phyloP scores from a whole-genome alignment of 2,888 invertebrate genomes.

The Mechanitis mazaeus region DNA sequence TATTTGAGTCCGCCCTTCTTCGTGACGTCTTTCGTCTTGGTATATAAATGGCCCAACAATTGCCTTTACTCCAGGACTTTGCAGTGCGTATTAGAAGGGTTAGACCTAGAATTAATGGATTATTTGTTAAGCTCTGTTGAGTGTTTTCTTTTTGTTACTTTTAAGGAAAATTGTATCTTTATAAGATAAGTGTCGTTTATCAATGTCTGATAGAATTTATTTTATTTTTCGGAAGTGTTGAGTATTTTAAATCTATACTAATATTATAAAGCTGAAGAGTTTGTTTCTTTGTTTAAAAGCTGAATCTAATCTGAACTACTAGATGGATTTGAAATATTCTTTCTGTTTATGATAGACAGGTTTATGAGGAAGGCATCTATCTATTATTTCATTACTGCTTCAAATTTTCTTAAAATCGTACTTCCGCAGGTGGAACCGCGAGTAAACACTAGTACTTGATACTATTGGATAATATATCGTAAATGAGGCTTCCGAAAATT shows the following conservation, averaged over 20 bases:
- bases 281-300: no score
- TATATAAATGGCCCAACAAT: constrained; percentile 27
- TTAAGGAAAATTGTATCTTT: neutral
- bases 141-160: constrained; percentile 13
- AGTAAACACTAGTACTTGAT: no score
- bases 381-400: no score
- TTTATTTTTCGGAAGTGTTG: neutral
- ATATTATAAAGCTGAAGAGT: no score
- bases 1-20: constrained; percentile 42
- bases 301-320: no score
- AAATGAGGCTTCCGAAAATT: no score
- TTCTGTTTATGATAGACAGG: no score
- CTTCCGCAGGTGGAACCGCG: no score
- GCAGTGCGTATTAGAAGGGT: constrained; percentile 26
- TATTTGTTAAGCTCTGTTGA: constrained; percentile 20
- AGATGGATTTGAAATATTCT: no score
- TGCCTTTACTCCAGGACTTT: constrained; percentile 24
- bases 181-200: neutral
- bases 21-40: constrained; percentile 28
- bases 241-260: neutral
- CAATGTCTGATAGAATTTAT: neutral
- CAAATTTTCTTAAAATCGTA: no score
- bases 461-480: no score
- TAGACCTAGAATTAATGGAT: constrained; percentile 25
- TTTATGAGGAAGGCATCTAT: no score